These are phyloP conservation scores for Gonocerus acuteangulatus DNA, from an alignment of 2,888 invertebrate genomes.

Conservation along the genomic window DNA sequence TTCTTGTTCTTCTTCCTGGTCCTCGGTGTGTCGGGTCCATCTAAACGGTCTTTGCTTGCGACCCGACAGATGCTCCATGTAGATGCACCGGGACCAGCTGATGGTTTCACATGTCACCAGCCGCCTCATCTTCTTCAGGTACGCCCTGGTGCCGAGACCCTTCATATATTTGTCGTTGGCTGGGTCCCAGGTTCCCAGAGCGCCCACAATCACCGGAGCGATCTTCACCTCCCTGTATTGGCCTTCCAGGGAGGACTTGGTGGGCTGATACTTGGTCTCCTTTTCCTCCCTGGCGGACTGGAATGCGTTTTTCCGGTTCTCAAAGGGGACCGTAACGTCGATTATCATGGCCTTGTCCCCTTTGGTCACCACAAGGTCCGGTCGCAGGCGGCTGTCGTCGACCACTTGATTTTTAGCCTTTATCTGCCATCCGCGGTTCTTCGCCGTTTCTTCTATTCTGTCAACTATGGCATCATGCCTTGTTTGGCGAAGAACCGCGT, in stretches of 20 bases:
- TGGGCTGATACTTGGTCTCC: neutral
- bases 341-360: neutral
- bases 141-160: neutral
- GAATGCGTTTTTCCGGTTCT: neutral
- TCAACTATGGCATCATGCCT: conserved; percentile 15
- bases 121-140: too few relatives aligned
- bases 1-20: too few relatives aligned
- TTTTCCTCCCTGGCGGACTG: conserved; percentile 7
- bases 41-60: too few relatives aligned
- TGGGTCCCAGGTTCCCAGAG: neutral
- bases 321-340: conserved; percentile 20
- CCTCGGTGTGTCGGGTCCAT: too few relatives aligned
- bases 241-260: neutral
- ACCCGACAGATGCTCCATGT: too few relatives aligned
- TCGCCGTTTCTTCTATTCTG: neutral
- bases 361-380: conserved; percentile 1
- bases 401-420: neutral
- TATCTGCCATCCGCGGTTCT: neutral
- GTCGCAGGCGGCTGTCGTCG: conserved; percentile 4
- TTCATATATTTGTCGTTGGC: neutral
- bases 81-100: too few relatives aligned
- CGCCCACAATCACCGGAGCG: conserved; percentile 14
- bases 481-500: neutral
- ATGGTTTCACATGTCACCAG: too few relatives aligned
- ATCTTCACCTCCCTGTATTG: neutral